Conservation (phyloP, 2,888 invertebrate species). For the Alviniconcha strummeri region DNA sequence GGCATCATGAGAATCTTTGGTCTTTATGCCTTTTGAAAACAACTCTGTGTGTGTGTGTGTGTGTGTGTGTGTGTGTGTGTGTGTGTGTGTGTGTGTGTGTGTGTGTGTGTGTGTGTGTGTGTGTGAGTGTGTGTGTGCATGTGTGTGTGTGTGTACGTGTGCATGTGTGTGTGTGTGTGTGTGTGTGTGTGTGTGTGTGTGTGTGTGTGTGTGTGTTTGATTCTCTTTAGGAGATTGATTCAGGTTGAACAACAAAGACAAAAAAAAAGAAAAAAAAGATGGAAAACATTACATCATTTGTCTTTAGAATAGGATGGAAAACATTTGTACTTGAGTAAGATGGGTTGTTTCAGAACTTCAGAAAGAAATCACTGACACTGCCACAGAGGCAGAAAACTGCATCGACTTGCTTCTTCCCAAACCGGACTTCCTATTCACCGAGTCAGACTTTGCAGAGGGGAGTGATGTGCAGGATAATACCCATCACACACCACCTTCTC, state of each 20-base stretch:
- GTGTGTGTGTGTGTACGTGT: background rate
- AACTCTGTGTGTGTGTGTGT: background rate
- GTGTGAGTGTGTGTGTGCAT: background rate
- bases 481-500: too few relatives aligned
- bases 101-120: background rate
- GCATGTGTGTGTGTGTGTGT: background rate
- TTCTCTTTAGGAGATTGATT: too few relatives aligned
- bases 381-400: constrained; percentile 73
- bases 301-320: too few relatives aligned
- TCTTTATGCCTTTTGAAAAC: background rate
- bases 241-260: too few relatives aligned
- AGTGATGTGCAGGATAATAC: too few relatives aligned
- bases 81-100: background rate
- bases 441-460: constrained; percentile 25
- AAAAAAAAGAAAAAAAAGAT: too few relatives aligned
- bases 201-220: constrained; percentile 1
- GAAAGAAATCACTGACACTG: constrained; percentile 66
- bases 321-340: too few relatives aligned
- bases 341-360: constrained; percentile 49
- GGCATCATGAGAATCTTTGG: too few relatives aligned
- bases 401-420: constrained; percentile 73
- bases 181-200: background rate
- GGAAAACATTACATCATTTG: too few relatives aligned
- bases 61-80: background rate
- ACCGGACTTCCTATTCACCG: constrained; percentile 65